Percentiles rank a stretch among this genome's conserved stretches.
These are phyloP conservation scores for Drosophila jambulina DNA, from an alignment of 1,140 invertebrate genomes.

Conservation along the genomic window DNA sequence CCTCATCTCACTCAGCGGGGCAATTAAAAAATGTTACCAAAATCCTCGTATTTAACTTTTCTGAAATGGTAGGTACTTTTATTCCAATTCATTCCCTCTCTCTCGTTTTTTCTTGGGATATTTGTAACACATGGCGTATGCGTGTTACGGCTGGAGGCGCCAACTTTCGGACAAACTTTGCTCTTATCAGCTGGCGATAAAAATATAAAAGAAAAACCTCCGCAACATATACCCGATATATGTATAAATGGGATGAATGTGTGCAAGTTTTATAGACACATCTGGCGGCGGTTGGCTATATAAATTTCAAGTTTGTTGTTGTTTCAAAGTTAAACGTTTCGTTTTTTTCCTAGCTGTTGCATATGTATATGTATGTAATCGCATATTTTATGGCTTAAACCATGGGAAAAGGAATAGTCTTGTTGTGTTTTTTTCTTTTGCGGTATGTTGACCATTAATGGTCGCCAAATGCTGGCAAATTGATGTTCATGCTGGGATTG, in stretches of 20 bases:
- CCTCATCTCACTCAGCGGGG: slow-evolving; percentile 4
- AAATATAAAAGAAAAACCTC: slow-evolving; percentile 43
- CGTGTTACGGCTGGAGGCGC: slow-evolving; percentile 54
- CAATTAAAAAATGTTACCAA: slow-evolving; percentile 67
- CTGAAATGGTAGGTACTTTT: slow-evolving; percentile 29
- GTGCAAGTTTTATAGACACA: slow-evolving; percentile 62
- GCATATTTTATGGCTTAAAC: slow-evolving; percentile 40
- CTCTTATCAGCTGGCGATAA: slow-evolving; percentile 71
- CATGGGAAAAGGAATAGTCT: slow-evolving; percentile 10
- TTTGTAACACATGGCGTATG: slow-evolving; percentile 71
- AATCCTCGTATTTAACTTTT: slow-evolving; percentile 54
- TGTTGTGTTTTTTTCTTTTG: background rate
- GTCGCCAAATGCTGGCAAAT: slow-evolving; percentile 50
- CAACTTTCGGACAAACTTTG: slow-evolving; percentile 68
- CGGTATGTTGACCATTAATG: slow-evolving; percentile 62
- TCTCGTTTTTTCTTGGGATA: background rate
- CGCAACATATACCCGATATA: slow-evolving; percentile 21
- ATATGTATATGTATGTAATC: slow-evolving; percentile 30
- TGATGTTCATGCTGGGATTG: slow-evolving; percentile 42
- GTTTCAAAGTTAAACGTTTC: slow-evolving; percentile 49
- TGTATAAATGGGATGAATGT: slow-evolving; percentile 18
- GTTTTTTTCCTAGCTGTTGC: slow-evolving; percentile 47
- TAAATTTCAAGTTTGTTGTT: slow-evolving; percentile 54
- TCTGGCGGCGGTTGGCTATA: slow-evolving; percentile 43
- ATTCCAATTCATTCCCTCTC: background rate